Conservation (phyloP, 2,113 vertebrate species). For the Boulengeromyrus knoepffleri region DNA sequence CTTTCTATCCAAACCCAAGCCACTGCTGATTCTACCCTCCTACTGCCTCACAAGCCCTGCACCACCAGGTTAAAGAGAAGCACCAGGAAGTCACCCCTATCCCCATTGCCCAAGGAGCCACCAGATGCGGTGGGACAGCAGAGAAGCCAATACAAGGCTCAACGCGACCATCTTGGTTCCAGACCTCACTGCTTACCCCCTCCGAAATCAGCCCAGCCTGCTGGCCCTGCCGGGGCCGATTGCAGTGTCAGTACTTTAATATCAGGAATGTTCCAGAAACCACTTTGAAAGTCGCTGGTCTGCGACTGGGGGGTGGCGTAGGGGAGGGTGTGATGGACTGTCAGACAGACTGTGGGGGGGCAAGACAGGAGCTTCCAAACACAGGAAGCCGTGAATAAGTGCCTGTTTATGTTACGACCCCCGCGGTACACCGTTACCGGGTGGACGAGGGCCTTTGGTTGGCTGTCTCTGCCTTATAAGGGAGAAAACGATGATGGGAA, state of each 20-base stretch:
- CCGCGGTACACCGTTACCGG: background rate
- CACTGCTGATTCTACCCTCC: background rate
- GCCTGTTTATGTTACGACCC: conserved; percentile 4
- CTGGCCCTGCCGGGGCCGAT: background rate
- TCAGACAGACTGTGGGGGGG: background rate
- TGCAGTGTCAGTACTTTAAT: background rate
- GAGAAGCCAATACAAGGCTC: background rate
- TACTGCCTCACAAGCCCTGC: background rate
- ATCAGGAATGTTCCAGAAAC: background rate
- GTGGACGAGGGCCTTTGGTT: background rate
- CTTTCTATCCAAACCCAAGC: background rate
- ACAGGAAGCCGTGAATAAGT: background rate
- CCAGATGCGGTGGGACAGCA: background rate
- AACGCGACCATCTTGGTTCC: background rate
- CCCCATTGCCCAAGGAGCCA: background rate
- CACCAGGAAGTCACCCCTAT: background rate
- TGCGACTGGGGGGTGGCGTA: background rate
- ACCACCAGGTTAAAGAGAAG: background rate
- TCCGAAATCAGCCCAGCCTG: background rate
- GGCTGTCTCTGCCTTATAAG: background rate
- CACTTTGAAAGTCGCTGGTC: background rate
- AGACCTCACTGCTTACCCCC: background rate
- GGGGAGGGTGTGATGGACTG: background rate
- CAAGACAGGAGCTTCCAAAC: background rate
- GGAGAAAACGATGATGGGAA: background rate